These are phyloP conservation scores for Ectropis grisescens DNA, from an alignment of 1,140 invertebrate genomes.

Conservation along the genomic window DNA sequence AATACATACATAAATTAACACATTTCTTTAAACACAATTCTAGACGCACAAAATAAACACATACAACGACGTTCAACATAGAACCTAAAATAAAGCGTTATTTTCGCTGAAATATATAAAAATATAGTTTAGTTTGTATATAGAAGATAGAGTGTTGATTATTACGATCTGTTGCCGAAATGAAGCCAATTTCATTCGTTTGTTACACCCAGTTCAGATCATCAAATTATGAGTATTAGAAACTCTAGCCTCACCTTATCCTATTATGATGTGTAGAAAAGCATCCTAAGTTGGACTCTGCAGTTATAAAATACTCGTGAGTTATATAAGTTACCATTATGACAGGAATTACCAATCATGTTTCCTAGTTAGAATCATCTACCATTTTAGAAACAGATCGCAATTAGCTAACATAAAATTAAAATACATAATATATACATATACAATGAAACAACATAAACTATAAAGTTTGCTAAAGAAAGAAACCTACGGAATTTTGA, in stretches of 20 bases:
- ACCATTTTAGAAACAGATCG: constrained; percentile 69
- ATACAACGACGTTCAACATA: constrained; percentile 38
- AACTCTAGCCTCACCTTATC: too few relatives aligned
- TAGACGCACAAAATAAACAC: constrained; percentile 46
- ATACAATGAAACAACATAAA: too few relatives aligned
- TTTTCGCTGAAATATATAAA: constrained; percentile 36
- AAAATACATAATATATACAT: too few relatives aligned
- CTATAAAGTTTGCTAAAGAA: too few relatives aligned
- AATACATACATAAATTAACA: constrained; percentile 50
- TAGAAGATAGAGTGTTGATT: constrained; percentile 16
- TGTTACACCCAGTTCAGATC: constrained; percentile 67
- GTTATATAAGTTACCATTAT: too few relatives aligned
- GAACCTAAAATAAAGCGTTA: constrained; percentile 52
- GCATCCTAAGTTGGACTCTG: too few relatives aligned
- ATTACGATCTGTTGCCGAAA: constrained; percentile 69
- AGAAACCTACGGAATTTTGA: too few relatives aligned
- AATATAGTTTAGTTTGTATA: constrained; percentile 25
- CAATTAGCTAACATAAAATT: constrained; percentile 44
- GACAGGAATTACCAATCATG: too few relatives aligned
- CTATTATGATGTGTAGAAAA: too few relatives aligned
- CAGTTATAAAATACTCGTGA: too few relatives aligned
- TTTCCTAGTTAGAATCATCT: too few relatives aligned
- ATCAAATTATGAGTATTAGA: constrained; percentile 40
- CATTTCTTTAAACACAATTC: constrained; percentile 34
- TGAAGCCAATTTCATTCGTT: constrained; percentile 58